Evolutionary conservation across 2,888 invertebrate species (phyloP).

Genomic region (Agrochola macilenta): DNA sequence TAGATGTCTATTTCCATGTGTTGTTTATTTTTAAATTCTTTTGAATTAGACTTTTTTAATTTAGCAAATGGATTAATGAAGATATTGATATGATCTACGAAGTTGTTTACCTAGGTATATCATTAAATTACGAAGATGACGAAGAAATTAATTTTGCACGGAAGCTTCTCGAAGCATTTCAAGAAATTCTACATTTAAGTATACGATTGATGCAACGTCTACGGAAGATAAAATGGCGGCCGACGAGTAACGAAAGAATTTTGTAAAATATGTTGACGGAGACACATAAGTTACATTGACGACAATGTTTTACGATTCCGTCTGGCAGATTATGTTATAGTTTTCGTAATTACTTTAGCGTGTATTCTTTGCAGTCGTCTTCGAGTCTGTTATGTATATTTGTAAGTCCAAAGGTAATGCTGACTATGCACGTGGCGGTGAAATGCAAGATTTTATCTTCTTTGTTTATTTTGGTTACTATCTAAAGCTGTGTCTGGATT

Average conservation of each 20-base stretch:
- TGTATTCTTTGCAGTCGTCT: slow-evolving; percentile 21
- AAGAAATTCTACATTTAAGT: slow-evolving; percentile 8
- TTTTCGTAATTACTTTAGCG: slow-evolving; percentile 25
- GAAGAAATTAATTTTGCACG: neutral
- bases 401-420: slow-evolving; percentile 45
- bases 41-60: neutral
- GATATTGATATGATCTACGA: neutral
- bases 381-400: slow-evolving; percentile 6
- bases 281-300: neutral
- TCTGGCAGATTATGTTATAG: slow-evolving; percentile 22
- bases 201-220: slow-evolving; percentile 27
- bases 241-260: slow-evolving; percentile 9
- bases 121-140: neutral
- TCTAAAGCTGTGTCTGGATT: slow-evolving; percentile 65
- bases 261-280: slow-evolving; percentile 5
- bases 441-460: slow-evolving; percentile 65
- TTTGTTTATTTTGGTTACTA: slow-evolving; percentile 73
- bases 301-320: slow-evolving; percentile 15
- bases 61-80: neutral
- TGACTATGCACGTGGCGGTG: slow-evolving; percentile 55
- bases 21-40: neutral
- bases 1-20: neutral
- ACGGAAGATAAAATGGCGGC: slow-evolving; percentile 45
- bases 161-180: slow-evolving; percentile 13
- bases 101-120: neutral